Conservation (phyloP, 2,113 vertebrate species). For the Rhinoderma darwinii region DNA sequence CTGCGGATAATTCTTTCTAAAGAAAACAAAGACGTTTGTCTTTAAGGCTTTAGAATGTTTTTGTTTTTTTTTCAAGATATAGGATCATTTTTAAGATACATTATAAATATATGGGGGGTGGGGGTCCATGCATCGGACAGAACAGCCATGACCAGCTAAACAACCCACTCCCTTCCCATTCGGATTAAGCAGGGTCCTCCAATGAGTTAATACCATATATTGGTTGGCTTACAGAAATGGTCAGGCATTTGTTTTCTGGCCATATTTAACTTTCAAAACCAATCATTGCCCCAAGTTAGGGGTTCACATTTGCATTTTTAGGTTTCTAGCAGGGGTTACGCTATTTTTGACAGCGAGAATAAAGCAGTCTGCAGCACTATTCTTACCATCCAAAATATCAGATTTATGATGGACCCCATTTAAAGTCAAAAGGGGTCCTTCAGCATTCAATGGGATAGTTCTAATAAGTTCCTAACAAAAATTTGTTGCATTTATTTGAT, state of each 20-base stretch:
- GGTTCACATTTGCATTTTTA: not conserved
- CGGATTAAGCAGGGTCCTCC: not conserved
- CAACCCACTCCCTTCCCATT: not conserved
- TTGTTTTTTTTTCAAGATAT: not conserved
- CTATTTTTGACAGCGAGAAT: too few species aligned
- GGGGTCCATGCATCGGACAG: not conserved
- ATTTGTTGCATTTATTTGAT: too few species aligned
- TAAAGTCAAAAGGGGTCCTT: too few species aligned
- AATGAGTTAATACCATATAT: not conserved
- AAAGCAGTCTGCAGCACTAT: too few species aligned
- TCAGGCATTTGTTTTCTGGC: not conserved
- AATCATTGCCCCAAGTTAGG: not conserved
- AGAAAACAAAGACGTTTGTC: slow-evolving; percentile 2
- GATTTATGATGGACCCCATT: too few species aligned
- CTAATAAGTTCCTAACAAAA: too few species aligned
- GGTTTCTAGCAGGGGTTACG: too few species aligned
- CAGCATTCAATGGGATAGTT: too few species aligned
- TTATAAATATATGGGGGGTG: not conserved
- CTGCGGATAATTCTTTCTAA: slow-evolving; percentile 15
- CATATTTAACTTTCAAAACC: too few species aligned
- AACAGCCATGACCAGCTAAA: not conserved
- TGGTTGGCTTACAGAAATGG: not conserved
- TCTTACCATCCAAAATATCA: too few species aligned
- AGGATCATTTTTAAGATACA: not conserved
- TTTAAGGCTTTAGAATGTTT: not conserved